Percentiles rank a stretch among this genome's conserved stretches.
Evolutionary conservation across 92 coral and sea anemone genomes (phyloP).

Genomic region (Actinostola sp.): DNA sequence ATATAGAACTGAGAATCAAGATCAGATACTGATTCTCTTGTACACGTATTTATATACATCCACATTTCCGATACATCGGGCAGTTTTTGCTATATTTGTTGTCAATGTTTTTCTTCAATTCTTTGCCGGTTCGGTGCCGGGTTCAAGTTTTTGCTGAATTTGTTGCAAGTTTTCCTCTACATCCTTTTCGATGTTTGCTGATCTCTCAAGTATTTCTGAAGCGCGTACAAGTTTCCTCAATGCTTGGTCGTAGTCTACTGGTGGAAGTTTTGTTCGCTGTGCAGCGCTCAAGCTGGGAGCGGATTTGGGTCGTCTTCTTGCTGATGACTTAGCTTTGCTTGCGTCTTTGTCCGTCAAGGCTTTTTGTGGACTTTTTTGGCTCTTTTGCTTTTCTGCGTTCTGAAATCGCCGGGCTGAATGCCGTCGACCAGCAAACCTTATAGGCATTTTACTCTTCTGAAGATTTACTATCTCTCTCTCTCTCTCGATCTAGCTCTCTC

Average conservation of each 20-base stretch:
- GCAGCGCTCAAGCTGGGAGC: conserved; percentile 16
- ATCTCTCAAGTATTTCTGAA: conserved; percentile 68
- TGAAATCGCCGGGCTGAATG: conserved; percentile 3
- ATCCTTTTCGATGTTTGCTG: conserved; percentile 64
- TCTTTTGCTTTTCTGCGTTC: conserved; percentile 8
- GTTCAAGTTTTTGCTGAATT: conserved; percentile 47
- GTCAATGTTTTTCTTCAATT: too few relatives aligned
- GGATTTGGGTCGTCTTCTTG: conserved; percentile 20
- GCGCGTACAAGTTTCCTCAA: conserved; percentile 62
- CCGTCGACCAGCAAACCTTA: conserved; percentile 45
- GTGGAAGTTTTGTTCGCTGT: conserved; percentile 22
- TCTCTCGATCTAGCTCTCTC: too few relatives aligned
- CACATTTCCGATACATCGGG: too few relatives aligned
- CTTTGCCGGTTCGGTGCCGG: too few relatives aligned
- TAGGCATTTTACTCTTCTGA: conserved; percentile 21
- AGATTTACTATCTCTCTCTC: too few relatives aligned
- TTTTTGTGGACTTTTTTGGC: conserved; percentile 19
- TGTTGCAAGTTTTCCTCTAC: conserved; percentile 56
- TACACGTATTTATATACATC: too few relatives aligned
- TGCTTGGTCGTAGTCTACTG: conserved; percentile 61
- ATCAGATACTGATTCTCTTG: too few relatives aligned
- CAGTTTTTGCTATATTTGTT: too few relatives aligned
- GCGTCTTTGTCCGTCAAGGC: background rate
- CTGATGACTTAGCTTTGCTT: conserved; percentile 5
- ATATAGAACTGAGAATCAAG: too few relatives aligned